Evolutionary conservation across 2,797 vertebrate species (phyloP).

Genomic region (Bradypus variegatus): DNA sequence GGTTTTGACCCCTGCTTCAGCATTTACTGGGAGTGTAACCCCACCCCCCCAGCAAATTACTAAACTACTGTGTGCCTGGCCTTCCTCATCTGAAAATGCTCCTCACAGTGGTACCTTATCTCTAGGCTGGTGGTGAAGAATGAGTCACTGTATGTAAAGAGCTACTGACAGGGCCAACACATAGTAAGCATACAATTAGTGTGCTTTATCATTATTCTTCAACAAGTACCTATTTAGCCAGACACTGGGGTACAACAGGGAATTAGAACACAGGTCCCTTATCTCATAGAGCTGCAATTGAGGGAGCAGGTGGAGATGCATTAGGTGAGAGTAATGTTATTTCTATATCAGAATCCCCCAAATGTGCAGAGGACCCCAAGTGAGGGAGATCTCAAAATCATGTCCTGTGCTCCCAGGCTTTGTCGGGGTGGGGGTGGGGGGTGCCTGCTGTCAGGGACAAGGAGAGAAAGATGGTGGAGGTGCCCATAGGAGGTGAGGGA

Average conservation of each 20-base stretch:
- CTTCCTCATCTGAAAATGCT: not conserved
- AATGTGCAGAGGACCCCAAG: not conserved
- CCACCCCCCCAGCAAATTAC: not conserved
- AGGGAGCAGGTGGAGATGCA: not conserved
- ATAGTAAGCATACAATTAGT: not conserved
- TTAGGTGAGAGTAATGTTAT: not conserved
- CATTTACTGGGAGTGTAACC: not conserved
- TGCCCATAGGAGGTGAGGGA: accelerated
- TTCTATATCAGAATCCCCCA: not conserved
- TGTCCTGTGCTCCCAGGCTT: not conserved
- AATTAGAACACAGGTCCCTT: not conserved
- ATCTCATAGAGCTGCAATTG: not conserved
- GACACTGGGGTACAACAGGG: not conserved
- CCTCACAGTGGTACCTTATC: not conserved
- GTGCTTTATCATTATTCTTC: not conserved
- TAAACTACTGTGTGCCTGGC: not conserved
- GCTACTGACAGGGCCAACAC: not conserved
- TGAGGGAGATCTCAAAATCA: not conserved
- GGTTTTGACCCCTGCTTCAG: not conserved
- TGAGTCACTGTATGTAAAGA: not conserved
- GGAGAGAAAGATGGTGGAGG: not conserved
- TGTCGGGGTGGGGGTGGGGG: accelerated
- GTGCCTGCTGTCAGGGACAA: too few species aligned
- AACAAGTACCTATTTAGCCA: not conserved
- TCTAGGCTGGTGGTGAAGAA: not conserved